Evolutionary conservation across 2,113 vertebrate species (phyloP).

Genomic region (Sylvia atricapilla): DNA sequence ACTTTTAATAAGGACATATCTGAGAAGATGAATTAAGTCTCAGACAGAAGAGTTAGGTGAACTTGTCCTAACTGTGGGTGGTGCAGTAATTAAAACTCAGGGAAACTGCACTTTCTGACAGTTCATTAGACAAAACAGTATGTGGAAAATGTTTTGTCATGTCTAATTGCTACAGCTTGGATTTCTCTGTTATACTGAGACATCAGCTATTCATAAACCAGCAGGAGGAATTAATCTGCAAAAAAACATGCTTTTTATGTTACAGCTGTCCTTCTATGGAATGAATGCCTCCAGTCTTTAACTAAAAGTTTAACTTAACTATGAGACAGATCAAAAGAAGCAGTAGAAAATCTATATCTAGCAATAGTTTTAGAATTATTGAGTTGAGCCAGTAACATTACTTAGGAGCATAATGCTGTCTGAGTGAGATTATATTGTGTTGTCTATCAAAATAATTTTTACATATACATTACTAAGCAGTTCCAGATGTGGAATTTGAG

Average conservation of each 20-base stretch:
- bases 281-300: background rate
- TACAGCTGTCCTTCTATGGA: background rate
- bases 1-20: conserved; percentile 6
- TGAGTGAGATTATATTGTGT: conserved; percentile 28
- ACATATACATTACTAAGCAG: conserved; percentile 39
- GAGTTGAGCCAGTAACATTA: background rate
- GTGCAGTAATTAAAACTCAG: conserved; percentile 47
- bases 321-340: background rate
- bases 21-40: conserved; percentile 29
- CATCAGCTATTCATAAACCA: conserved; percentile 19
- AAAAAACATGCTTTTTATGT: background rate
- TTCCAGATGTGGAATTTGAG: conserved; percentile 46
- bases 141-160: conserved; percentile 53
- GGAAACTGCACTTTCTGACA: background rate
- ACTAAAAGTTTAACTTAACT: background rate
- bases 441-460: conserved; percentile 53
- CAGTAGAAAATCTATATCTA: background rate
- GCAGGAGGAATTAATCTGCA: background rate
- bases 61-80: conserved; percentile 14
- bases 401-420: background rate
- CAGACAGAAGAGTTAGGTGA: background rate
- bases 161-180: conserved; percentile 39
- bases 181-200: background rate
- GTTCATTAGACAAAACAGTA: conserved; percentile 64
- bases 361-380: background rate